Base-by-base conservation (phyloP, 2,113 vertebrate genomes). In the Labrus mixtus region DNA sequence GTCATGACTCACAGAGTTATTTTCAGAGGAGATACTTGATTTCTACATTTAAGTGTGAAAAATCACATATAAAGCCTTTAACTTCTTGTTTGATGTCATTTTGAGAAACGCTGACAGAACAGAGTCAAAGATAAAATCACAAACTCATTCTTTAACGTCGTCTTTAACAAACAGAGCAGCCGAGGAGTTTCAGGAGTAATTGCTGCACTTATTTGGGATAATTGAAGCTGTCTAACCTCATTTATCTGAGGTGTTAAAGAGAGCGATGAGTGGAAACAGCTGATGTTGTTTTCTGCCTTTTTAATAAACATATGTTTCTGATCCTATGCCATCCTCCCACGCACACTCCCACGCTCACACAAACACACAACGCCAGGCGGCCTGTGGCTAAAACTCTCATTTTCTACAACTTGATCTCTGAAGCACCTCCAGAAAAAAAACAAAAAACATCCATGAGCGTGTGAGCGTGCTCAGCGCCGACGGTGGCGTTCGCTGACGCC, bases 131-230 rank as follows among this genome's bases (percentile, higher is more conserved):
- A 16, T 11, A 45, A 15, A 16, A 17, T 48, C 46, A 15, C 1
- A 10, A n/a, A 1, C 48, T 39, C 43, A 10, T 22, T 54, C 11
- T 41, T 20, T 19, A 7, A 8, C 43, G 16, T 2, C 50, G 59
- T 10, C 45, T 57, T 10, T 20, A 8, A 16, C 33, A 19, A 12
- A 92, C 93, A 93, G 90, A 84, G 81, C 76, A 93, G 89, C 73
- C 71, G 46, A 88, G 91, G 87, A 92, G 93, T 91, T 94, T 60
- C 39, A 65, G 29, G 23, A 66, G 37, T 64, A 55, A 65, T 54
- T 66, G 58, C n/a, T 53, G 41, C 46, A 11, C 33, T 68, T 7
- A 62, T 80, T 74, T 37, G 15, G 25, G 20, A 68, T 74, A 62
- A 80, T 57, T 76, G 64, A 43, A 54, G 11, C 8, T 15, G 33